Base-by-base conservation (phyloP, 2,113 vertebrate genomes). In the Lampris megalopsis region DNA sequence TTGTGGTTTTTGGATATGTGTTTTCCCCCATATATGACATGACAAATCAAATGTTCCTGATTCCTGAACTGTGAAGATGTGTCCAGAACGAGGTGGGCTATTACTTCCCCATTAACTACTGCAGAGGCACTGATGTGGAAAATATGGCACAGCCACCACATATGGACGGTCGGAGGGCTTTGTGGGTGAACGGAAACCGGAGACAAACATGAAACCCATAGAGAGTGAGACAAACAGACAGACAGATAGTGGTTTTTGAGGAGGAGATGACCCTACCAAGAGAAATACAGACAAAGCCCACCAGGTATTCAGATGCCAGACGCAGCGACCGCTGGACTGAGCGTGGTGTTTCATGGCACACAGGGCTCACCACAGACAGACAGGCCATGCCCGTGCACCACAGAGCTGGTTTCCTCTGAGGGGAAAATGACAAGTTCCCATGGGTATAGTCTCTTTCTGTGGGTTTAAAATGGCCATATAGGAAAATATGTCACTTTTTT, bases 91-190 rank as follows among this genome's bases (percentile, higher is more conserved):
- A 45, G 43, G 43, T 45, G 43, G 4, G 4, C 43, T 24, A 24
- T 24, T 24, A 24, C 24, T 24, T 24, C 72, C 67, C 56, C 52
- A 80, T 70, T 76, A 82, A 86, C 37, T 76, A 82, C 71, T 75
- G 75, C 71, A 82, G 75, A 79, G 81, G 70, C 78, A 81, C 74
- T 79, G 58, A 10, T 38, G 41, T 62, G 72, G 60, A 38, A 57
- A 82, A 74, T 79, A 49, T 59, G 77, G 56, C 47, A 57, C 62
- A 50, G 49, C 56, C 45, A 35, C 9, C 57, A 71, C 52, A 71
- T 67, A 3, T 3, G 11, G 9, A 10, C 43, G 7, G 1, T 5
- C 6, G 6, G n/a, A 7, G n/a, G 54, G 43, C 4, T 45, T 45
- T 45, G 43, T 45, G 43, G 43, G 43, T 45, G 7, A 45, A 45